These are phyloP conservation scores for Eudyptes chrysolophus DNA, from an alignment of 2,113 vertebrate species.

Conservation along the genomic window DNA sequence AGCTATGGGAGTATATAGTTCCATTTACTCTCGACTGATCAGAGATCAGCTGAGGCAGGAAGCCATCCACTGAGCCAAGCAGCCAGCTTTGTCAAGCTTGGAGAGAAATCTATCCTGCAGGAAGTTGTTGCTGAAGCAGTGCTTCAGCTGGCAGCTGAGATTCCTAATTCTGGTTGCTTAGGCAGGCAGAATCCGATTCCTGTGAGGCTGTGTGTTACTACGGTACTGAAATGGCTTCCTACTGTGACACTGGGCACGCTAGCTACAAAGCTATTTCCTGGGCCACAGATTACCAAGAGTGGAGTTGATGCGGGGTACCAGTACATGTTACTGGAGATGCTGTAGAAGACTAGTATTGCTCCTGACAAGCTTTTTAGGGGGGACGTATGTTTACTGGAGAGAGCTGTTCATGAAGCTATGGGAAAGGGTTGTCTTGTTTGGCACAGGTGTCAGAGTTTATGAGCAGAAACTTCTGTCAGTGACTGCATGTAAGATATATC, in stretches of 20 bases:
- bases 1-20: accelerated
- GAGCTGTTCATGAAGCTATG: background rate
- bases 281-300: background rate
- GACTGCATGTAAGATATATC: background rate
- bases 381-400: background rate
- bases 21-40: background rate
- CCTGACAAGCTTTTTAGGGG: background rate
- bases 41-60: background rate
- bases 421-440: background rate
- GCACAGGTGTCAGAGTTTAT: background rate
- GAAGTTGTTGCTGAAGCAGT: background rate
- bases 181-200: background rate
- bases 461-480: background rate
- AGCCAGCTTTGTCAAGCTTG: background rate
- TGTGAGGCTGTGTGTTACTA: background rate
- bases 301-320: background rate
- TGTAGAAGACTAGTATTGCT: background rate
- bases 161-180: background rate
- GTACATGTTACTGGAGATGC: background rate
- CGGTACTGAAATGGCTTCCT: background rate
- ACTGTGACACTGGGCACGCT: background rate
- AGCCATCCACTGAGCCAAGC: background rate
- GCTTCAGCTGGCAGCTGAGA: background rate
- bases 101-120: background rate
- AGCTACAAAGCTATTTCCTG: background rate